Evolutionary conservation across 2,113 vertebrate genomes (phyloP), one percentile per base, ranked within the genome.

Genomic region (Mellivora capensis): DNA sequence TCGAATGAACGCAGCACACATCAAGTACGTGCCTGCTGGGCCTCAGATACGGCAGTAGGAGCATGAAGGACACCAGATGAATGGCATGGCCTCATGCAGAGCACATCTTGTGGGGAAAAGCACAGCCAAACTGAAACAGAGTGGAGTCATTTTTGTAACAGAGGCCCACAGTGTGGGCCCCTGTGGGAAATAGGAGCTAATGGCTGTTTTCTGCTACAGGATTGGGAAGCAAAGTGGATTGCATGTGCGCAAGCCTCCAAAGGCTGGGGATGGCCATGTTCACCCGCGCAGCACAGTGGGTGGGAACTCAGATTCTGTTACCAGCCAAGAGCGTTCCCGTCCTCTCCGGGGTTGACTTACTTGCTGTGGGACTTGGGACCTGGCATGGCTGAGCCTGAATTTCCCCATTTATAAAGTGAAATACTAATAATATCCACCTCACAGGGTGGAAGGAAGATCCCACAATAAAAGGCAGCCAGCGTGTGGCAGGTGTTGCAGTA

Each of bases 141-240:
- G 44, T 59, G 29, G 62, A 93, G 49, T 94, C 39, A 90, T 97
- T 98, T 96, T 82, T 90, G 21, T 31, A 72, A 82, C 49, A 87
- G 79, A 93, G 67, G 57, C 25, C 31, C 80, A 6, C 21, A 47
- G 25, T 61, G 23, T 79, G 80, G 47, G 15, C 20, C 57, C 29
- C 61, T 69, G 54, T 27, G 49, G 93, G 87, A 91, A 80, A 86
- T 42, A 90, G 67, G 37, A 80, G 54, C 37, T 87, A 62, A 82
- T 82, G 84, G 81, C 27, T 94, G 17, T n/a, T 72, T 52, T 61
- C 64, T 71, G 25, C 25, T 31, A 9, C 42, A 44, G 10, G 13
- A 34, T 11, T 57, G 61, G 86, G 42, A 81, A 87, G 39, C 11
- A 77, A 44, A 93, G 20, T 37, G 21, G 27, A 81, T 4, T 90